Evolutionary conservation across 2,888 invertebrate species (phyloP), one percentile per base, ranked within the genome.

Genomic region (Ectropis crepuscularia): DNA sequence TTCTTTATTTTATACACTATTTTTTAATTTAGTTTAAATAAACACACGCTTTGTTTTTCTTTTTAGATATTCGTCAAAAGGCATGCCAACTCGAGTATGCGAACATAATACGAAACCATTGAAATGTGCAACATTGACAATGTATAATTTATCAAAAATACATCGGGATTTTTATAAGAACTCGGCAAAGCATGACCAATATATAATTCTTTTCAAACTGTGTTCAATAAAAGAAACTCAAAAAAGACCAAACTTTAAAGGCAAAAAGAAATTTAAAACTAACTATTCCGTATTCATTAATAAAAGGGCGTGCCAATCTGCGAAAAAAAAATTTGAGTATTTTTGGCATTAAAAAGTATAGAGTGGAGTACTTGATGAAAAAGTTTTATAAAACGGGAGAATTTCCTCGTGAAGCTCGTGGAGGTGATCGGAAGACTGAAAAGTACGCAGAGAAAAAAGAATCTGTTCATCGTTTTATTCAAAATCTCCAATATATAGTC

Each of bases 301-400:
- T 9, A 42, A 42, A 42, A 42, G 10, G 10, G 42, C 7, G 10
- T 42, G 10, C 42, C 42, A 8, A 42, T 42, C 42, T 42, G 42
- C 42, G 9, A 42, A 42, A 42, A 42, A 42, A 9, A 9, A 5
- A 9, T 9, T 9, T 42, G 5, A 10, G 4, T 9, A 42, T 42
- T 42, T 42, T 42, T 42, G 42, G 42, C 10, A 42, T 42, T 9
- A 42, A 6, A 6, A 42, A 42, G 10, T 9, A 42, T 9, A 6
- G 42, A 42, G 42, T 42, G 10, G 42, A 6, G 10, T 42, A 42
- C 10, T 6, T 42, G 42, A 42, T 61, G 61, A 61, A 61, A 61
- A 54, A 55, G n/a, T 54, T 38, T 61, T 61, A 61, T 61, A 39
- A 61, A 54, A 49, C 60, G 5, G 42, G 60, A 53, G 60, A 60